These are phyloP conservation scores for Caenorhabditis imperialis DNA, from an alignment of 2,888 invertebrate species.

Conservation along the genomic window DNA sequence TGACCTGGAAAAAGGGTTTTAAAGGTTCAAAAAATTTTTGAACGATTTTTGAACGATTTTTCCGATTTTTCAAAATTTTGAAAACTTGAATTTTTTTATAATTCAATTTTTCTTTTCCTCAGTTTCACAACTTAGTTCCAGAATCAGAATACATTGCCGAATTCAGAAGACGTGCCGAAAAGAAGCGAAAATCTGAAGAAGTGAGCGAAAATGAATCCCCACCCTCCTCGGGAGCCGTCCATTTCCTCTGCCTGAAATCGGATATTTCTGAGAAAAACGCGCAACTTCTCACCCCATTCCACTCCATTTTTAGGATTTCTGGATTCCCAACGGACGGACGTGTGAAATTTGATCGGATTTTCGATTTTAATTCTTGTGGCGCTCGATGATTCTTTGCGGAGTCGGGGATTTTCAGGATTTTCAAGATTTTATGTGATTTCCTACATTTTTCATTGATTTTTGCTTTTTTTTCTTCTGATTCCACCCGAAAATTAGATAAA, in stretches of 20 bases:
- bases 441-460: neutral
- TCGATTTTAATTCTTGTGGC: too few relatives aligned
- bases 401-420: too few relatives aligned
- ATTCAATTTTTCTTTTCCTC: too few relatives aligned
- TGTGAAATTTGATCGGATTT: conserved; percentile 46
- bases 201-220: conserved; percentile 18
- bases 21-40: neutral
- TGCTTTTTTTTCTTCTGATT: neutral
- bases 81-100: neutral
- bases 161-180: neutral
- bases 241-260: conserved; percentile 22
- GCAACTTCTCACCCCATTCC: conserved; percentile 21
- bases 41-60: neutral
- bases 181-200: neutral
- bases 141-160: too few relatives aligned
- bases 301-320: conserved; percentile 10
- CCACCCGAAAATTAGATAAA: neutral
- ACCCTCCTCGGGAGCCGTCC: neutral
- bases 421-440: too few relatives aligned
- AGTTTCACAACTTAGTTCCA: too few relatives aligned
- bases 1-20: neutral
- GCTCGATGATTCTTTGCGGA: too few relatives aligned
- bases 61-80: neutral
- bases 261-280: conserved; percentile 47
- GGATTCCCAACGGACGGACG: conserved; percentile 1